Percentiles rank a stretch among this genome's conserved stretches.
phyloP scores from a whole-genome alignment of 2,797 vertebrate species.

The Myioborus melanocephalus region DNA sequence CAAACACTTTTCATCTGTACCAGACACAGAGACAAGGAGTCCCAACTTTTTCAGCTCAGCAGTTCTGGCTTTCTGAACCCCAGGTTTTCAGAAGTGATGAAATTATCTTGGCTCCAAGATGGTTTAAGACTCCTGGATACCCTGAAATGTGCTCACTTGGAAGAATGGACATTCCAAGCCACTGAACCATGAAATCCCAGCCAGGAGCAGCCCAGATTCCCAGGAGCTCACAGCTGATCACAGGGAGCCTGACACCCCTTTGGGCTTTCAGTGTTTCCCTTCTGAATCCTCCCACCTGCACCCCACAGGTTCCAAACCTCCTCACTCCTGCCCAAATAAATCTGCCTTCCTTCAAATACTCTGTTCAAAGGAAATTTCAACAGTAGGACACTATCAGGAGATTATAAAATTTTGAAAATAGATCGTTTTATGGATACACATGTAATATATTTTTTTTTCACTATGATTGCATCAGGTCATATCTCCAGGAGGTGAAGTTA shows the following conservation, averaged over 20 bases:
- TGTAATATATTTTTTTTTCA: background rate
- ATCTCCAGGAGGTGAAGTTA: background rate
- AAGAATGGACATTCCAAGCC: background rate
- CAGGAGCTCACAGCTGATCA: background rate
- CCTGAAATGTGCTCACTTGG: background rate
- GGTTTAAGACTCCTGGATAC: background rate
- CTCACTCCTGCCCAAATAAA: background rate
- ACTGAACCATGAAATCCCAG: background rate
- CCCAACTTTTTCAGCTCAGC: background rate
- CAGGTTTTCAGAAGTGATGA: background rate
- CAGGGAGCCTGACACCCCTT: background rate
- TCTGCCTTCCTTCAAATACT: background rate
- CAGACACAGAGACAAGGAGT: background rate
- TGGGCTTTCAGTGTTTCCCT: background rate
- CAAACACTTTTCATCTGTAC: background rate
- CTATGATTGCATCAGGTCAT: background rate
- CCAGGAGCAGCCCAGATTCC: background rate
- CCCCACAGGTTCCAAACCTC: background rate
- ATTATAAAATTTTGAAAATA: background rate
- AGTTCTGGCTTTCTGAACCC: background rate
- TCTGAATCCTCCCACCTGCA: background rate
- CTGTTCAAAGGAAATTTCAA: background rate
- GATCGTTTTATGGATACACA: fast-evolving
- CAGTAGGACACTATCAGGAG: background rate
- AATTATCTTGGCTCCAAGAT: background rate